phyloP scores from a whole-genome alignment of 2,797 vertebrate species.

The Bradypus variegatus region DNA sequence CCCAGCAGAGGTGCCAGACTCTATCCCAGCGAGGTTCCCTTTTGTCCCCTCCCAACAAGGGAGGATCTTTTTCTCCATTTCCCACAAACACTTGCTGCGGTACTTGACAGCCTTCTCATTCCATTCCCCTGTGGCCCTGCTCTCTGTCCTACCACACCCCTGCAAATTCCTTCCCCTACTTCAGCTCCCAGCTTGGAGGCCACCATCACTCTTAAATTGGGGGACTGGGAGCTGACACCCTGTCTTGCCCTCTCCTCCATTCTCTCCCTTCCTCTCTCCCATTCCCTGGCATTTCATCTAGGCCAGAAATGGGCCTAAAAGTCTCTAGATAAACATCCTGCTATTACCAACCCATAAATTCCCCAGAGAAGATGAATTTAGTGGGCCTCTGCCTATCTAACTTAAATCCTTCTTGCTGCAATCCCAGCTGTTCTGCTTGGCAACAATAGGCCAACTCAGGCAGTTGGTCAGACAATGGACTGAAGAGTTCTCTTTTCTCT shows the following conservation, averaged over 20 bases:
- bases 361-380: not conserved
- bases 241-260: not conserved
- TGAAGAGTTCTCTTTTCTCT: not conserved
- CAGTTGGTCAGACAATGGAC: not conserved
- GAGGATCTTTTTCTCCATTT: slow-evolving; percentile 38
- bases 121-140: slow-evolving; percentile 41
- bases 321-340: slow-evolving; percentile 38
- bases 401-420: slow-evolving; percentile 14
- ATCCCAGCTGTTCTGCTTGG: not conserved
- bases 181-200: slow-evolving; percentile 26
- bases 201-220: not conserved
- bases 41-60: not conserved
- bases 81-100: slow-evolving; percentile 65
- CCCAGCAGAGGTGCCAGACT: not conserved
- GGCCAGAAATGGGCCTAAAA: not conserved
- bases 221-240: not conserved
- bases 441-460: not conserved
- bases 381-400: not conserved
- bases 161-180: slow-evolving; percentile 43
- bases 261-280: not conserved
- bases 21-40: not conserved
- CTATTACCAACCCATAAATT: not conserved
- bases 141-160: slow-evolving; percentile 4
- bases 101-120: slow-evolving; percentile 59
- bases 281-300: not conserved